These are phyloP conservation scores for Marisa cornuarietis DNA, from an alignment of 1,140 invertebrate genomes.

Conservation along the genomic window DNA sequence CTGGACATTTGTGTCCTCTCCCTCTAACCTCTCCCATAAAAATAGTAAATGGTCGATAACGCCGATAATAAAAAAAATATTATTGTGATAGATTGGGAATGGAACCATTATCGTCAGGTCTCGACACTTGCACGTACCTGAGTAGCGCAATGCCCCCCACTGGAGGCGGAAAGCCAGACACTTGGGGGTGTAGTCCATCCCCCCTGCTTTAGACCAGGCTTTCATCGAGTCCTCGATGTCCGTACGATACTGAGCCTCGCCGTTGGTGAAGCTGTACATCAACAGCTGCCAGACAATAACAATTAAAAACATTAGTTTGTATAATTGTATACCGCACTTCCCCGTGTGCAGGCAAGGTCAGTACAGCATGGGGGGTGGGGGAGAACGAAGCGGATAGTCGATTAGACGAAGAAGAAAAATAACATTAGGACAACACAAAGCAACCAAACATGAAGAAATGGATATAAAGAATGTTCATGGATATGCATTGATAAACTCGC, in stretches of 20 bases:
- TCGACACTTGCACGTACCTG: slow-evolving; percentile 35
- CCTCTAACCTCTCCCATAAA: too few species aligned
- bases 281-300: slow-evolving; percentile 30
- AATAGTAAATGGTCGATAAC: too few species aligned
- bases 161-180: slow-evolving; percentile 48
- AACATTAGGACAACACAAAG: too few species aligned
- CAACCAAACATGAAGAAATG: neutral
- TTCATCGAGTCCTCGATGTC: slow-evolving; percentile 34
- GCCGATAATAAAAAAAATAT: too few species aligned
- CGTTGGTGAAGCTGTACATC: slow-evolving; percentile 31
- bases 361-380: neutral
- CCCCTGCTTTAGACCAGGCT: slow-evolving; percentile 40
- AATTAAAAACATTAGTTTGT: neutral
- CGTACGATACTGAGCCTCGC: slow-evolving; percentile 18
- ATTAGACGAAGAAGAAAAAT: neutral
- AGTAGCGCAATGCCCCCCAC: slow-evolving; percentile 55
- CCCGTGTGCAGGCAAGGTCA: neutral
- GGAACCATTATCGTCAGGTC: too few species aligned
- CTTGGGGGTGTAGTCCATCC: slow-evolving; percentile 47
- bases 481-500: neutral
- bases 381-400: neutral
- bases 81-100: too few species aligned
- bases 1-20: too few species aligned
- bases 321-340: too few species aligned
- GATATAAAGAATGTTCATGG: too few species aligned